Evolutionary conservation across 2,888 invertebrate genomes (phyloP).

Genomic region (Luperina testacea): DNA sequence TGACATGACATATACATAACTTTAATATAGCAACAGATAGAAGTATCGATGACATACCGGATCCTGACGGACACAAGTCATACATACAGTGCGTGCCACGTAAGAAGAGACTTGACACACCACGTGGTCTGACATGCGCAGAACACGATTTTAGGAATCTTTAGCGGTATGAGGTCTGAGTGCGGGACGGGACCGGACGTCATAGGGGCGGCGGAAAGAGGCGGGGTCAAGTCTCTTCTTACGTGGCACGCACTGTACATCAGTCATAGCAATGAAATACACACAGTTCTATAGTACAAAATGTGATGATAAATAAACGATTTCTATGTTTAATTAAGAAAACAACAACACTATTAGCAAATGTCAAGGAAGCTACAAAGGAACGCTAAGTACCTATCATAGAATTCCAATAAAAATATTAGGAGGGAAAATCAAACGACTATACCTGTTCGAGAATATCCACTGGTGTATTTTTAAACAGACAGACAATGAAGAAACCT

Average conservation of each 20-base stretch:
- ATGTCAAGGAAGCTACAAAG: conserved; percentile 8
- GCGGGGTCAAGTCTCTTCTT: too few relatives aligned
- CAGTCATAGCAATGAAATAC: neutral
- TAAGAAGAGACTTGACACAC: too few relatives aligned
- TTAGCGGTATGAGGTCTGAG: too few relatives aligned
- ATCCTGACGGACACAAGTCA: neutral
- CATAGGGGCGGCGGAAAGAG: too few relatives aligned
- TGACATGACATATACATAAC: neutral
- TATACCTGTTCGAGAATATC: conserved; percentile 22
- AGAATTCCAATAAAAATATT: conserved; percentile 23
- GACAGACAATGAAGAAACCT: conserved; percentile 22
- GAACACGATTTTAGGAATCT: too few relatives aligned
- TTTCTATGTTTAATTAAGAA: conserved; percentile 7
- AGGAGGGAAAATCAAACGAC: conserved; percentile 22
- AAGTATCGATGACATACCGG: neutral
- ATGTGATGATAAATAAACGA: conserved; percentile 1
- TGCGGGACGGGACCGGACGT: too few relatives aligned
- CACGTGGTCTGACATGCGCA: too few relatives aligned
- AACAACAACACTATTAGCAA: conserved; percentile 8
- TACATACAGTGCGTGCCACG: too few relatives aligned
- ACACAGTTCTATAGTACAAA: neutral
- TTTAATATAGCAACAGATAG: neutral
- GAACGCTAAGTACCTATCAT: neutral
- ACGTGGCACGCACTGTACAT: too few relatives aligned
- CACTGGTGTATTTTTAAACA: conserved; percentile 33